Percentiles rank a stretch among this genome's conserved stretches.
Evolutionary conservation across 2,888 invertebrate species (phyloP).

Genomic region (Apoda limacodes): DNA sequence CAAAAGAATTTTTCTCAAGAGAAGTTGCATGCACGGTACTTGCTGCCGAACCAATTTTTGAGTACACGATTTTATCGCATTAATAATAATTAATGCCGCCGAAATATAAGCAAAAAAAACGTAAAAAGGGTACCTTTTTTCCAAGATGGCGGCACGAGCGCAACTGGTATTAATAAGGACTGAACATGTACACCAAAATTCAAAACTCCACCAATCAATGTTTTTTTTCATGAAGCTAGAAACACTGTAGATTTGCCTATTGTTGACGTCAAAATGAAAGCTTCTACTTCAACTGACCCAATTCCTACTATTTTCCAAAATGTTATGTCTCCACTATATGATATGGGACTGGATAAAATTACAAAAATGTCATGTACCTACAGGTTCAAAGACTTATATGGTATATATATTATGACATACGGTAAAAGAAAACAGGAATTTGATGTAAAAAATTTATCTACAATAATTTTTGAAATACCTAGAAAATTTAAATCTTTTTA

Average conservation of each 20-base stretch:
- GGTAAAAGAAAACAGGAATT: background rate
- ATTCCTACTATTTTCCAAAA: background rate
- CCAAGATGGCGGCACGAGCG: too few species aligned
- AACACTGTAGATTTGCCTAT: constrained; percentile 1
- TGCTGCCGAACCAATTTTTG: too few species aligned
- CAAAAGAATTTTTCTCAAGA: too few species aligned
- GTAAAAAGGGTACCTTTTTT: too few species aligned
- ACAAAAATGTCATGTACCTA: constrained; percentile 1
- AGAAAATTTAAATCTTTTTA: background rate
- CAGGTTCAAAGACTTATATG: too few species aligned
- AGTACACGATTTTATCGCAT: too few species aligned
- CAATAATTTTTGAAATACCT: background rate
- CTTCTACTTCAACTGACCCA: background rate
- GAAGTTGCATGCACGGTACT: too few species aligned
- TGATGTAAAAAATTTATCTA: background rate
- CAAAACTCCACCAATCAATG: too few species aligned
- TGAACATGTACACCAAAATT: too few species aligned
- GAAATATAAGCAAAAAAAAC: too few species aligned
- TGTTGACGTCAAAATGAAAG: background rate
- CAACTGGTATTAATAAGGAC: too few species aligned
- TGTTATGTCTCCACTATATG: background rate
- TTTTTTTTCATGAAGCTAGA: background rate
- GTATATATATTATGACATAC: background rate
- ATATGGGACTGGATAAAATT: background rate
- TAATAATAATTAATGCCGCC: too few species aligned